Evolutionary conservation across 2,888 invertebrate genomes (phyloP), one percentile per base, ranked within the genome.

Genomic region (Iphiclides podalirius): DNA sequence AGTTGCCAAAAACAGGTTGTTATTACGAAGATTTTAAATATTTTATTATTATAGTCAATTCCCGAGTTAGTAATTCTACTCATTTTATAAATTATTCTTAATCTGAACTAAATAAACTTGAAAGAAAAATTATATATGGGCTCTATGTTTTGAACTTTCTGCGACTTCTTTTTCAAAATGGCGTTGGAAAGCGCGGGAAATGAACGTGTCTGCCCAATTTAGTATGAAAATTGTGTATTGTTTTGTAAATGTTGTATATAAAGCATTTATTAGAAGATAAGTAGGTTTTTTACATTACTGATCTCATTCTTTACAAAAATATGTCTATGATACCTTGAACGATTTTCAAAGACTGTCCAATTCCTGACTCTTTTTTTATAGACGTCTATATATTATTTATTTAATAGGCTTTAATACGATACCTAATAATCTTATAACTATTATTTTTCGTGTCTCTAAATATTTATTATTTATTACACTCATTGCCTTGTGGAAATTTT

Each of bases 211-310:
- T 37, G 15, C 28, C 40, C 28, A 2, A 12, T 15, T 34, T 16
- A 12, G 13, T 20, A 38, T 28, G 34, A 35, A 26, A 31, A 47
- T 44, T 34, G 11, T 40, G 14, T 20, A 33, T 20, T 34, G 13
- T 6, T 40, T 33, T 54, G 54, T 53, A 53, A 52, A 55, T 53
- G 9, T 42, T 52, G 46, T 53, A 53, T 47, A 57, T 35, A 57
- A 45, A 52, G 52, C 56, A 57, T 59, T 57, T 56, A 55, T 40
- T 57, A 58, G 54, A 35, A 36, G 37, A 38, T 46, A 51, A 38
- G 41, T 55, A 58, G 50, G 23, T 39, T 35, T 52, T 50, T 47
- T 57, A 56, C 49, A 41, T 35, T 59, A 59, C 55, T 40, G 60
- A 60, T 60, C 60, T 60, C 60, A 60, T 45, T 34, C 28, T 40